Base-by-base conservation (phyloP, 1,140 invertebrate species). In the Zeugodacus cucurbitae region DNA sequence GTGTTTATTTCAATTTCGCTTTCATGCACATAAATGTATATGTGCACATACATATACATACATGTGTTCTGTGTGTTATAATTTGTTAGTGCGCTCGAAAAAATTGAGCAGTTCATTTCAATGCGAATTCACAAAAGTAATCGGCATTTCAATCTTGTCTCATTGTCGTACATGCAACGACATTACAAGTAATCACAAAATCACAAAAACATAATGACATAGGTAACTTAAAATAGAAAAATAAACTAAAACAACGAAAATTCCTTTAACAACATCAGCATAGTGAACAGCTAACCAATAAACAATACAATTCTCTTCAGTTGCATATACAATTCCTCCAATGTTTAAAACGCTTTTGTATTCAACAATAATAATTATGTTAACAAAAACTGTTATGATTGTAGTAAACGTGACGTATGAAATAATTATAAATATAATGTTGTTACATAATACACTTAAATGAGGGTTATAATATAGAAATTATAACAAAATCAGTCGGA, bases 71-170 rank as follows among this genome's bases (percentile, higher is more conserved):
- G 7, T 62, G 58, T 62, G 4, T 54, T 70, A 34, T 70, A 34
- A 32, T 82, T 82, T 82, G 41, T 82, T 82, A 82, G 41, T 82
- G 74, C 41, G 74, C 74, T 82, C 74, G 74, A 82, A 82, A 82
- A 82, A 82, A 82, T 82, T 82, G 74, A 82, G 74, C 74, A 82
- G 74, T 82, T 29, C 74, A 82, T 82, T 26, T 82, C 14, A 82
- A 82, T 54, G 74, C 74, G 44, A 48, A 48, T 74, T 74, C 67
- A 17, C 20, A 74, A 74, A 74, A 74, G 67, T 37, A 74, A 74
- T 82, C 44, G 29, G 41, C 74, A 82, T 82, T 82, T 48, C 44
- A 82, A 82, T 82, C 74, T 82, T 54, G 41, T 54, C 74, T 48
- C 74, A 26, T 48, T 82, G n/a, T 78, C 41, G 41, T 78, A 74